Evolutionary conservation across 2,888 invertebrate species (phyloP), one percentile per base, ranked within the genome.

Genomic region (Vannuccia rotundouncinata): DNA sequence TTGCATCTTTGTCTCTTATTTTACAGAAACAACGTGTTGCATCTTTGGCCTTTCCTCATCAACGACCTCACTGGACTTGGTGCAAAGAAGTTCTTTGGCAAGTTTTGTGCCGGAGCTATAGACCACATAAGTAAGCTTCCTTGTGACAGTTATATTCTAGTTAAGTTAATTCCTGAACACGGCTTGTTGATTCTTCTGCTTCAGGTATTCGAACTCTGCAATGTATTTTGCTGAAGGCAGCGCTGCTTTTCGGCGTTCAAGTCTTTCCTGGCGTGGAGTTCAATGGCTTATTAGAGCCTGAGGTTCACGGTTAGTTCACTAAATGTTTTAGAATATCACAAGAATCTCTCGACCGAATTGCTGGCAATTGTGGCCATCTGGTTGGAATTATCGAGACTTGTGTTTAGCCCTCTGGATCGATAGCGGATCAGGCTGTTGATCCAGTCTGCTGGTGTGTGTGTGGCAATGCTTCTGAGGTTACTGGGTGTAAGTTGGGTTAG

Each of bases 41-140:
- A 98, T 88, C 90, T 99, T 82, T 99, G 98, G 98, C 96, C 97
- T 77, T 97, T 95, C 89, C 95, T 98, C 74, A 98, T 99, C 82
- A 93, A 95, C 84, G 98, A 99, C 89, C 90, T 99, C 83, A 91
- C 93, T 81, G 92, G 92, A 83, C 91, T 98, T 30, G 98, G 96
- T 27, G 97, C 96, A 25, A 99, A 99, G 88, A 95, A 96, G 87
- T 98, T 99, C 90, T 97, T 95, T 87, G 97, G 97, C 22, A 96
- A 96, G 89, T 99, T 99, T 89, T 98, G 98, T 90, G 96, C 97
- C 0, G 98, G 97, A 27, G 92, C 95, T 82, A 97, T 99, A 83
- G 97, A 99, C 89, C 98, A 99, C 88, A 97, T 99, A 85, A 95
- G 96, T 90, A 86, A 89, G 90, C 88, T 80, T 59, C 29, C 25